These are phyloP conservation scores for Listronotus bonariensis DNA, from an alignment of 1,140 invertebrate species.

Conservation along the genomic window DNA sequence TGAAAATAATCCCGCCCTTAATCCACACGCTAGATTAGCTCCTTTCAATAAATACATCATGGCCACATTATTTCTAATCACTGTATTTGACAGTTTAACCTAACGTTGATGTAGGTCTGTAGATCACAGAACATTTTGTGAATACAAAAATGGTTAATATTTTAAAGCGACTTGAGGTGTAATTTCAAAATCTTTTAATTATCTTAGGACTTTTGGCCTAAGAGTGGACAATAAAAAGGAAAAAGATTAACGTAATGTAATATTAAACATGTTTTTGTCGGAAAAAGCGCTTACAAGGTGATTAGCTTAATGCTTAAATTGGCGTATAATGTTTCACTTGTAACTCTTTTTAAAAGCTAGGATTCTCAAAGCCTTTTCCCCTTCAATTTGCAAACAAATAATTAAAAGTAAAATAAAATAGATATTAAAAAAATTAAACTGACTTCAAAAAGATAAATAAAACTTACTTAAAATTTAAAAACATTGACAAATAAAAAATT, in stretches of 20 bases:
- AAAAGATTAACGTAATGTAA: background rate
- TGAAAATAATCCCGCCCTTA: conserved; percentile 44
- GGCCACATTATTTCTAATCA: conserved; percentile 34
- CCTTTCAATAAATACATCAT: conserved; percentile 35
- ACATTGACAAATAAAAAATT: too few species aligned
- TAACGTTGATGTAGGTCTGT: conserved; percentile 29
- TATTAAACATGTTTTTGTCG: conserved; percentile 3
- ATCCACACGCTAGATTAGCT: conserved; percentile 41
- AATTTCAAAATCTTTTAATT: conserved; percentile 1
- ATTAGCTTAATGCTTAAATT: conserved; percentile 14
- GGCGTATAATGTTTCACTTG: conserved; percentile 10
- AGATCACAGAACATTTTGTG: background rate
- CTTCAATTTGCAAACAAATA: too few species aligned
- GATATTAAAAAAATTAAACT: too few species aligned
- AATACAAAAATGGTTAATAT: background rate
- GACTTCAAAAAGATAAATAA: too few species aligned
- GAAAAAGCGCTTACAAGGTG: background rate
- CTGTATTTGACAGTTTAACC: conserved; percentile 40
- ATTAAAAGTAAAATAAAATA: too few species aligned
- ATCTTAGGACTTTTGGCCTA: background rate
- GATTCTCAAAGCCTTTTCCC: too few species aligned
- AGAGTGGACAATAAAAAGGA: background rate
- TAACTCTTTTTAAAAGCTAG: background rate
- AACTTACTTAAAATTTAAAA: too few species aligned
- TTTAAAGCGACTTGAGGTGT: conserved; percentile 11